A percentile compares a stretch with the other conserved stretches of the same genome.
phyloP scores from a whole-genome alignment of 2,888 invertebrate genomes.

The Limnephilus auricula region DNA sequence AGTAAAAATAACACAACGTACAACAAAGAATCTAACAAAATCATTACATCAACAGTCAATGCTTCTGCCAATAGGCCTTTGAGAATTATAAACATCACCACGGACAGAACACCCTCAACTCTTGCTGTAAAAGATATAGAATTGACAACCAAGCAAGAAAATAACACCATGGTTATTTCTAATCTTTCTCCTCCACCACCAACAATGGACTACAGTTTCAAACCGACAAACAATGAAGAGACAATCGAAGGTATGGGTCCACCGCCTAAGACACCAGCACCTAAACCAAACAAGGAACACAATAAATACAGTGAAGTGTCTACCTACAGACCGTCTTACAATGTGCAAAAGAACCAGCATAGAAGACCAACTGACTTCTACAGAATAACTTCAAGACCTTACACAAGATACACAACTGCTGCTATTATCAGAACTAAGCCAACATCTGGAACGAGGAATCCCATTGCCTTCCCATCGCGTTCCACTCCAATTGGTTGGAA shows the following conservation, averaged over 20 bases:
- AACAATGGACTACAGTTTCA: constrained; percentile 73
- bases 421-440: constrained; percentile 63
- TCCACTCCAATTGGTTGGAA: constrained; percentile 59
- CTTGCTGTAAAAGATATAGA: constrained; percentile 71
- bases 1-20: constrained; percentile 69
- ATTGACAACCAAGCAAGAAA: constrained; percentile 70
- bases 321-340: constrained; percentile 74
- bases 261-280: constrained; percentile 73
- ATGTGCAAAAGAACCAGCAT: constrained; percentile 71
- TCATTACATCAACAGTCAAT: constrained; percentile 76
- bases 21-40: constrained; percentile 71
- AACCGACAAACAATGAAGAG: constrained; percentile 73
- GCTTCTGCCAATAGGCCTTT: constrained; percentile 75
- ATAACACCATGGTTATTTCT: constrained; percentile 73
- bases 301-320: constrained; percentile 71
- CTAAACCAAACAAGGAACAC: constrained; percentile 67
- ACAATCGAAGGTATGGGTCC: constrained; percentile 79
- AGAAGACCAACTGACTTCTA: constrained; percentile 70
- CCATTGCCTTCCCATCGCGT: constrained; percentile 61
- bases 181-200: constrained; percentile 77
- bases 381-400: constrained; percentile 64
- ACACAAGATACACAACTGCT: constrained; percentile 63
- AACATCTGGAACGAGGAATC: constrained; percentile 57
- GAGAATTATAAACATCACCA: constrained; percentile 70
- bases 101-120: constrained; percentile 70